phyloP scores from a whole-genome alignment of 2,113 vertebrate species.

The Phylloscopus trochiloides region DNA sequence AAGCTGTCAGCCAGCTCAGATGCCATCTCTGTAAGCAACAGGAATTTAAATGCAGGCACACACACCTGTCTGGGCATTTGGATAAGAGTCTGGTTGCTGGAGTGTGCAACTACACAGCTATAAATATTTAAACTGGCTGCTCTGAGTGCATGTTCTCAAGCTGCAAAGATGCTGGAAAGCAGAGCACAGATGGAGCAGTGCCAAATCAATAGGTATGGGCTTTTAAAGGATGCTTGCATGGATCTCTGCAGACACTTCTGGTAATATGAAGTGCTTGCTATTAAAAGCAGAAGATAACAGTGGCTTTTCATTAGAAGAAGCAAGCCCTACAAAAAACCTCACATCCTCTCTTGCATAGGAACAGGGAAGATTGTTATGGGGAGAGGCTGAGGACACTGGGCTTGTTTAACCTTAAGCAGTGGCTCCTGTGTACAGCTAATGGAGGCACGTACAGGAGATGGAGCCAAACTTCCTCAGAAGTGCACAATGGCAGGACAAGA shows the following conservation, averaged over 20 bases:
- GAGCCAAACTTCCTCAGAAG: background rate
- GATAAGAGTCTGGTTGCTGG: background rate
- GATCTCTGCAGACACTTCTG: background rate
- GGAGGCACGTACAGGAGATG: background rate
- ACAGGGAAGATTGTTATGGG: background rate
- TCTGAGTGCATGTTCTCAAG: background rate
- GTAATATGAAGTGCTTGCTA: background rate
- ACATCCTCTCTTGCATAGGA: background rate
- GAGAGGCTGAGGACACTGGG: background rate
- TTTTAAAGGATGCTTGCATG: background rate
- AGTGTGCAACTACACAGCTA: background rate
- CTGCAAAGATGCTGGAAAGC: background rate
- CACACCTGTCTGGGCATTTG: background rate
- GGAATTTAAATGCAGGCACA: background rate
- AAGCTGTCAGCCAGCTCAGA: background rate
- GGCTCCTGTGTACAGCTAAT: background rate
- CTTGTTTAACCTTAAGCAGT: background rate
- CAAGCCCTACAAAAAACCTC: background rate
- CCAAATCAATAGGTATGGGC: background rate
- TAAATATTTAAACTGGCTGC: slow-evolving; percentile 15
- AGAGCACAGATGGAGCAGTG: background rate
- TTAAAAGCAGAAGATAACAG: background rate
- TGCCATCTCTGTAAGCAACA: background rate
- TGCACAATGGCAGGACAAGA: accelerated
- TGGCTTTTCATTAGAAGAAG: background rate